phyloP scores from a whole-genome alignment of 2,888 invertebrate genomes.

The Synanthedon tipuliformis region DNA sequence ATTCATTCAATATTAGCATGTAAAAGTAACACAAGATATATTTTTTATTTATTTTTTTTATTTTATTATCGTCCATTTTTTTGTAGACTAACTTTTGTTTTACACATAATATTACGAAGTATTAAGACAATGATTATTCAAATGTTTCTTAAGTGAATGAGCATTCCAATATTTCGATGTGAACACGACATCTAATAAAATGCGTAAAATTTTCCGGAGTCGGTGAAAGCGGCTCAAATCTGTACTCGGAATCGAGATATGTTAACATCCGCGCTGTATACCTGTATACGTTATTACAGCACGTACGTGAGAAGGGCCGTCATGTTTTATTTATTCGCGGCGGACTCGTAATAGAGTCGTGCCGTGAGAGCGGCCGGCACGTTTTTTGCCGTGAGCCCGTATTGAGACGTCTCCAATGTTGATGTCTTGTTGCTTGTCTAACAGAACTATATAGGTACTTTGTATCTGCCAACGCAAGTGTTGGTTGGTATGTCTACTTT shows the following conservation, averaged over 20 bases:
- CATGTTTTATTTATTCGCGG: slow-evolving; percentile 69
- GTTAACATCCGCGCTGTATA: slow-evolving; percentile 53
- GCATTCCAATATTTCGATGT: too few species aligned
- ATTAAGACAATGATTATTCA: too few species aligned
- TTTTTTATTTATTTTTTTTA: too few species aligned
- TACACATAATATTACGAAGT: too few species aligned
- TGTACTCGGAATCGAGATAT: slow-evolving; percentile 53
- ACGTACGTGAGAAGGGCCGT: slow-evolving; percentile 65
- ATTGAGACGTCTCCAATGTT: slow-evolving; percentile 67
- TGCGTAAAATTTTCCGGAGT: not conserved
- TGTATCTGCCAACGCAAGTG: slow-evolving; percentile 36
- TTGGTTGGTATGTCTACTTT: slow-evolving; percentile 6
- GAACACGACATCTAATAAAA: too few species aligned
- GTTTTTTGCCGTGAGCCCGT: slow-evolving; percentile 62
- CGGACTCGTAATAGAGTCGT: slow-evolving; percentile 67
- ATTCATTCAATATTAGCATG: too few species aligned
- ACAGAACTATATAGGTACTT: slow-evolving; percentile 42
- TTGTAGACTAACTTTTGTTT: too few species aligned
- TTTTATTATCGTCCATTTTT: too few species aligned
- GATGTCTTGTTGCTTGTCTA: slow-evolving; percentile 63
- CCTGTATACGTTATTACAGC: slow-evolving; percentile 15
- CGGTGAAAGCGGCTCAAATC: slow-evolving; percentile 54
- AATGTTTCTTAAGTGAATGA: too few species aligned
- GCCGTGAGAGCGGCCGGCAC: slow-evolving; percentile 61
- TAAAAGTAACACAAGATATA: too few species aligned